Base-by-base conservation (phyloP, 1,140 invertebrate genomes). In the Aphis craccivora region DNA sequence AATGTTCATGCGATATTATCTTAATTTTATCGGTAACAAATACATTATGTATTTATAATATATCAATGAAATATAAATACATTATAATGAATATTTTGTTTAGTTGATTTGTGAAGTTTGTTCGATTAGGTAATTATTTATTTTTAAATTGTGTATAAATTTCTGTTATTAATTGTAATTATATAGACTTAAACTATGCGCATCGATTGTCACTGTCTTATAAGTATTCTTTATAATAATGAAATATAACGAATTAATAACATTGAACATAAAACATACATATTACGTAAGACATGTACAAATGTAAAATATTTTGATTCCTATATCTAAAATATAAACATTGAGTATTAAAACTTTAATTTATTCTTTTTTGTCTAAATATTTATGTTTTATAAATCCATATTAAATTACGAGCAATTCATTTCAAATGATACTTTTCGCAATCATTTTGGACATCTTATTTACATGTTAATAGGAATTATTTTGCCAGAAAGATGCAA, bases 361-460 rank as follows among this genome's bases (percentile, higher is more conserved):
- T n/a, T 67, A 67, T n/a, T n/a, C 14, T 11, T n/a, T 67, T 76
- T n/a, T n/a, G 18, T 76, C n/a, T 76, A 76, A 76, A 76, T 76
- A 76, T 76, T 76, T n/a, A 76, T 76, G 30, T 76, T 76, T 76
- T n/a, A 76, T 76, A 76, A 76, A 76, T 76, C 14, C 60, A n/a
- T 76, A n/a, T 4, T 67, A n/a, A n/a, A n/a, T n/a, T n/a, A 67
- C 30, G 11, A n/a, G 60, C 30, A 76, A 76, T 76, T 76, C 18
- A n/a, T n/a, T 76, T 76, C 3, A 76, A 18, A 76, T 18, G 60
- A n/a, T 76, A n/a, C n/a, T 76, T 76, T 76, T 5, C 18, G 14
- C n/a, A 76, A n/a, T 76, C n/a, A 76, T 76, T 76, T 76, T 76
- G n/a, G 60, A 76, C 60, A 76, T 76, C 14, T 76, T 76, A 76